Base-by-base conservation (phyloP, 2,888 invertebrate genomes). In the Deilephila elpenor region DNA sequence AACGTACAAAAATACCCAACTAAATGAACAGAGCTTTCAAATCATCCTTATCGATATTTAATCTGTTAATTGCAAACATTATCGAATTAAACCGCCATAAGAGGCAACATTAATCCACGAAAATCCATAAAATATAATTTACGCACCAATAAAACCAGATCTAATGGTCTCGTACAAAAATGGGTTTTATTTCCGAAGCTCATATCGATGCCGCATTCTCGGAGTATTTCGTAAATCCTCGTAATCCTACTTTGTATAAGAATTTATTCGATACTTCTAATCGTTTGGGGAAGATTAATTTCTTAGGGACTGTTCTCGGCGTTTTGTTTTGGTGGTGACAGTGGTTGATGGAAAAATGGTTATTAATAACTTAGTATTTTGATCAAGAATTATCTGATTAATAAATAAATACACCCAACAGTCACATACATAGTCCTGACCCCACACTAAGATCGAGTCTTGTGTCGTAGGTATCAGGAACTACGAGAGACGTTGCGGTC, bases 191-290 rank as follows among this genome's bases (percentile, higher is more conserved):
- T 71, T 53, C 20, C 56, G 56, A n/a, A 14, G 14, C 32, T 56
- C 56, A 75, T 74, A 74, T 75, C 71, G 25, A 70, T 73, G 72
- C 61, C 75, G 75, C 73, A 77, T 77, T 77, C 76, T 59, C 17
- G 37, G 44, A 59, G 25, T 60, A 3, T 17, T 71, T 59, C 60
- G n/a, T 44, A 60, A 71, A 71, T 71, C 71, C 82, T 79, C 76
- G 73, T 80, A 82, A 83, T 81, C 78, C 84, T 76, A 82, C 76
- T 86, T 84, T 82, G n/a, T 56, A 82, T 84, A 85, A 88, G 87
- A 87, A 88, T 85, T 88, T 88, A 89, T 89, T 86, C 84, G 85
- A 83, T 86, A 79, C 79, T 73, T 80, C 76, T 86, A 88, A 88
- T 86, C 86, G 84, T 77, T 75, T 76, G 76, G 78, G 78, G 75